Evolutionary conservation across 1,140 invertebrate species (phyloP), one percentile per base, ranked within the genome.

Genomic region (Cardiocondyla obscurior): DNA sequence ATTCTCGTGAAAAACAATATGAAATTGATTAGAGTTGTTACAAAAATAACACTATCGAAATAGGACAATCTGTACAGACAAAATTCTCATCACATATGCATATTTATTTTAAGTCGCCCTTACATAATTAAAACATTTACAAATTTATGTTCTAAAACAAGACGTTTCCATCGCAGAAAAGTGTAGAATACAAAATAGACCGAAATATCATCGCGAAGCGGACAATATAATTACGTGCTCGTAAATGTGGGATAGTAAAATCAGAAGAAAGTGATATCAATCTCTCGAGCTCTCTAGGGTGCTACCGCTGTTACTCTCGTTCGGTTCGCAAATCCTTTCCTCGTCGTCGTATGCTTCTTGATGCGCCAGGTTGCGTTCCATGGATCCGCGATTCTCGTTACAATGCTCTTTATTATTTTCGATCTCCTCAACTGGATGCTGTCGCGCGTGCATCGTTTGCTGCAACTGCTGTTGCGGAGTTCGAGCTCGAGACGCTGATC

Each of bases 251-350:
- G 14, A 46, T 30, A 25, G 1, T 12, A 62, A 28, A 16, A 62
- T 12, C 39, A 30, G 1, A 28, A 57, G 8, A 22, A 36, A 44
- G 16, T 16, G 22, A 49, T n/a, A n/a, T 76, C 7, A 60, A 16
- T 49, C 28, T 67, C 62, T 65, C 62, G 46, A 79, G 36, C 67
- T 64, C 67, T 39, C 84, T 4, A 89, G 46, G 4, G 25, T 77
- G 28, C 85, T 87, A 5, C 70, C 69, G 30, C 85, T 89, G 25
- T 60, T 77, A 19, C 79, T 82, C 8, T 79, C 62, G 5, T 88
- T 84, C 2, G 81, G 42, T 14, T 77, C 67, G 8, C 49, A n/a
- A 8, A 28, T 42, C 53, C 65, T 57, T 10, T 79, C 83, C 8
- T n/a, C 10, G 12, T 76, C 42, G n/a, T 76, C 7, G 0, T 28